Evolutionary conservation across 2,797 vertebrate genomes (phyloP), one percentile per base, ranked within the genome.

Genomic region (Loris lydekkerianus): DNA sequence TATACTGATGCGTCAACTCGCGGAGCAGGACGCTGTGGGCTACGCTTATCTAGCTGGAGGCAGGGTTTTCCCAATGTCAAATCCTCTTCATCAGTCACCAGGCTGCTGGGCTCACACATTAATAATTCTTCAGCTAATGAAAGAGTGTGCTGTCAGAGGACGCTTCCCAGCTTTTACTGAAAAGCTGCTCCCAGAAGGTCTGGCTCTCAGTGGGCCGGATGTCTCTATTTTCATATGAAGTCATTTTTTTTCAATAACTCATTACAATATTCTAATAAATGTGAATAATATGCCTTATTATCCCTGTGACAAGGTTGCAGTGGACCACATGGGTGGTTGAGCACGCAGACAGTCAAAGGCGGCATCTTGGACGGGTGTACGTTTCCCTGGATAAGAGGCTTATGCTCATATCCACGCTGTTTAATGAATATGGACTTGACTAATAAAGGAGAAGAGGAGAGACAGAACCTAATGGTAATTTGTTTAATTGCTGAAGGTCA

Each of bases 61-160:
- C 91, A 92, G 53, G n/a, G 58, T 86, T 91, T 93, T 93, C 29
- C 34, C 85, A 94, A 61, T 72, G 80, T 83, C 76, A 94, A 46
- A 82, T 63, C 15, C 23, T 89, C 58, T 76, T 93, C 77, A 61
- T 94, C 80, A 86, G 46, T 56, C 83, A 89, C 61, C 89, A 60
- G 97, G 73, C 69, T 85, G 60, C 63, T 92, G 58, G 65, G n/a
- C 34, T 89, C 58, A 80, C 67, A 81, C 85, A 89, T 95, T 86
- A 94, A 93, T 91, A 97, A 94, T 95, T 85, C 25, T 91, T 81
- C 56, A 83, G 25, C 5, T 96, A 60, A 89, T 93, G 89, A 96
- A 94, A 78, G 31, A 25, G 46, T 25, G 3, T 86, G n/a, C 61
- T 92, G 25, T 86, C 92, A 93, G 60, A 91, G 56, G 27, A 81